Percentiles rank a stretch among this genome's conserved stretches.
These are phyloP conservation scores for Blera fallax DNA, from an alignment of 2,888 invertebrate species.

Conservation along the genomic window DNA sequence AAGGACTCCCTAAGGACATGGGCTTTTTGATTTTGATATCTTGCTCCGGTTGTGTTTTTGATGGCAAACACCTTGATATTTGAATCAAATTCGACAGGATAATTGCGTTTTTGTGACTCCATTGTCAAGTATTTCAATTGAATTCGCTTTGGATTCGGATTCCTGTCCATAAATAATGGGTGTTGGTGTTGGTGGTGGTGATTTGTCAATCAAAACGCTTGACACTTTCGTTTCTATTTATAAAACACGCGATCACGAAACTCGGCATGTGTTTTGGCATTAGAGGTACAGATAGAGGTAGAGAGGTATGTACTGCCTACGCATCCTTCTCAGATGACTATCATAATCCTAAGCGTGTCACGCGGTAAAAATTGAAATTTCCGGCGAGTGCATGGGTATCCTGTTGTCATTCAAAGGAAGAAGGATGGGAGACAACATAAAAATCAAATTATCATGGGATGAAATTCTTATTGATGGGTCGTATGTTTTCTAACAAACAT, in stretches of 20 bases:
- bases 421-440: slow-evolving; percentile 9
- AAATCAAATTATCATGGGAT: slow-evolving; percentile 55
- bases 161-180: not conserved
- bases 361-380: slow-evolving; percentile 63
- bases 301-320: too few species aligned
- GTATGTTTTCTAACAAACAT: slow-evolving; percentile 8
- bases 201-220: slow-evolving; percentile 66
- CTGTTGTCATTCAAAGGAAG: slow-evolving; percentile 32
- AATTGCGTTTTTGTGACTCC: slow-evolving; percentile 57
- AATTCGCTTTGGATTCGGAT: not conserved
- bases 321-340: slow-evolving; percentile 19
- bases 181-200: slow-evolving; percentile 28
- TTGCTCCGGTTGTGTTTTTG: slow-evolving; percentile 14
- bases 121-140: slow-evolving; percentile 27
- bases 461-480: slow-evolving; percentile 41
- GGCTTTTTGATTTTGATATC: slow-evolving; percentile 47
- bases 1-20: slow-evolving; percentile 54
- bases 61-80: slow-evolving; percentile 61
- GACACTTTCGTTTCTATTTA: slow-evolving; percentile 28
- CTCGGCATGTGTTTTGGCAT: slow-evolving; percentile 24
- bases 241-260: slow-evolving; percentile 21
- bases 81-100: slow-evolving; percentile 64
- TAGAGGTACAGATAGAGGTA: not conserved
- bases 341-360: slow-evolving; percentile 51
- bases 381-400: slow-evolving; percentile 51